A percentile compares a stretch with the other conserved stretches of the same genome.
Conservation (phyloP, 2,797 vertebrate genomes). For the Perodicticus potto region DNA sequence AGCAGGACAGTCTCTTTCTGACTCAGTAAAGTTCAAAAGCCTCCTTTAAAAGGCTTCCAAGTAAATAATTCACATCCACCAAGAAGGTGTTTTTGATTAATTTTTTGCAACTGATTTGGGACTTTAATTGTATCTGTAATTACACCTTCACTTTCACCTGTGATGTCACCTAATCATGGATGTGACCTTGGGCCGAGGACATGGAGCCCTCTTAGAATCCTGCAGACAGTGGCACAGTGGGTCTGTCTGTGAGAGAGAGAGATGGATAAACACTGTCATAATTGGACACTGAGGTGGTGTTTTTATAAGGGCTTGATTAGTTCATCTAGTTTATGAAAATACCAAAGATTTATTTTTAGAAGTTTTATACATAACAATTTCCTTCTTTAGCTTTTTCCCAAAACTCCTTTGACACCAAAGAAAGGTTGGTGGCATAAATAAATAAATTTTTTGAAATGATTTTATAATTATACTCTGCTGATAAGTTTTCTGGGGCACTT, state of each 20-base stretch:
- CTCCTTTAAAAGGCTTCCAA: conserved; percentile 13
- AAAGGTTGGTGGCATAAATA: not conserved
- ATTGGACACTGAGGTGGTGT: not conserved
- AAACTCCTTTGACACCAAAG: not conserved
- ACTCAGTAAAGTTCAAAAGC: not conserved
- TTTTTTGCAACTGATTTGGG: not conserved
- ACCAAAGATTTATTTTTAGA: not conserved
- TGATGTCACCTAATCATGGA: not conserved
- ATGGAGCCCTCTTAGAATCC: not conserved
- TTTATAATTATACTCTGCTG: conserved; percentile 7
- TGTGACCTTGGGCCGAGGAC: not conserved
- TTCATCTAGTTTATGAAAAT: not conserved
- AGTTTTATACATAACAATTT: not conserved
- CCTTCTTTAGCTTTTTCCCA: conserved; percentile 5
- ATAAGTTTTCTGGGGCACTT: not conserved
- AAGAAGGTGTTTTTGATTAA: not conserved
- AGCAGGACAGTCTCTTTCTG: not conserved
- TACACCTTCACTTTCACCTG: not conserved
- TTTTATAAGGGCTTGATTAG: not conserved
- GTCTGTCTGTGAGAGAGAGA: not conserved
- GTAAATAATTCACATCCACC: not conserved
- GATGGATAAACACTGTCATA: not conserved
- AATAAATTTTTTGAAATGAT: not conserved
- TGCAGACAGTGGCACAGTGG: not conserved
- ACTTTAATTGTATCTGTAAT: not conserved